A percentile compares a stretch with the other conserved stretches of the same genome.
Evolutionary conservation across 2,113 vertebrate species (phyloP).

Genomic region (Ammodytes marinus): DNA sequence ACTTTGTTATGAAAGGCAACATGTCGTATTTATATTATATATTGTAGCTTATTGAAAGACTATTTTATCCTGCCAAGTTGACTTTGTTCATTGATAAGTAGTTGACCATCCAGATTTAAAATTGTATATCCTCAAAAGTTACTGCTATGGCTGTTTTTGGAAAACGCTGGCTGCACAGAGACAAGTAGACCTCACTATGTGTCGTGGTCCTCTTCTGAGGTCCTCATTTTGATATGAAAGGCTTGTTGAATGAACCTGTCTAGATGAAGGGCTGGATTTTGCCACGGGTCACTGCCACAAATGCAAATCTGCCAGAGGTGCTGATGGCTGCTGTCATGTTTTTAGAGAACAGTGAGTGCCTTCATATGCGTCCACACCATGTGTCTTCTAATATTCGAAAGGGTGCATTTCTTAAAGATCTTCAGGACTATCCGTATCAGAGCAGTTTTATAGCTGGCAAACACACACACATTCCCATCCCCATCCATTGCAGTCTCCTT

Average conservation of each 20-base stretch:
- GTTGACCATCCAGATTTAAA: constrained; percentile 11
- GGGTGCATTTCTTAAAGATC: not conserved
- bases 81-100: not conserved
- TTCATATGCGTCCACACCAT: constrained; percentile 76
- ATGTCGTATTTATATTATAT: not conserved
- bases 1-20: not conserved
- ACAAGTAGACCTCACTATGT: constrained; percentile 3
- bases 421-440: not conserved
- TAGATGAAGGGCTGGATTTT: constrained; percentile 50
- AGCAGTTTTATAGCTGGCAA: constrained; percentile 10
- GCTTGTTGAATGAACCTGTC: constrained; percentile 68
- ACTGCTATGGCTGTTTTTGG: not conserved
- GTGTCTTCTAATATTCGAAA: constrained; percentile 51
- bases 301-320: constrained; percentile 66
- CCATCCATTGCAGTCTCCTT: constrained; percentile 36
- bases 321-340: constrained; percentile 81
- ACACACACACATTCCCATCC: constrained; percentile 11
- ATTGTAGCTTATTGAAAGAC: not conserved
- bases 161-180: not conserved
- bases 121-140: constrained; percentile 28
- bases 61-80: not conserved
- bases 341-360: constrained; percentile 73
- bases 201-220: constrained; percentile 6
- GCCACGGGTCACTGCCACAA: constrained; percentile 55
- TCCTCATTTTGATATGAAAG: constrained; percentile 50